phyloP scores from a whole-genome alignment of 1,140 invertebrate species.

The Drosophila chauvacae region DNA sequence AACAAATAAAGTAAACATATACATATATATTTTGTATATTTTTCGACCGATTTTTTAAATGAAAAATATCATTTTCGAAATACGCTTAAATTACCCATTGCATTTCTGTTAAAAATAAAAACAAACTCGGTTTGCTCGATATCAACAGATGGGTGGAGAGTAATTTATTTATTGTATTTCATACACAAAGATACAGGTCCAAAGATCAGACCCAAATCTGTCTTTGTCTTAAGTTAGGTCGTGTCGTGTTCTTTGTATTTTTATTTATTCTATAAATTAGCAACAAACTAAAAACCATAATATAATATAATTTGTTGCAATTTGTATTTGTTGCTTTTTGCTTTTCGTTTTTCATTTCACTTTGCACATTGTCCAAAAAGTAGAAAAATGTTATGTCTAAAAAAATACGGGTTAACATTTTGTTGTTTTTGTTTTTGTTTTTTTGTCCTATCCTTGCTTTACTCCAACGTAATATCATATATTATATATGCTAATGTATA shows the following conservation, averaged over 20 bases:
- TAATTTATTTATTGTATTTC: constrained; percentile 57
- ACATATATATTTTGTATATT: no score
- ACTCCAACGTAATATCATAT: constrained; percentile 13
- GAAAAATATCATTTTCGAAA: background rate
- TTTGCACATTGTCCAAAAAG: constrained; percentile 69
- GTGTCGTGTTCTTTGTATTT: constrained; percentile 2
- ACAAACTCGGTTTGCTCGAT: constrained; percentile 20
- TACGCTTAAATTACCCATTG: background rate
- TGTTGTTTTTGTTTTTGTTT: constrained; percentile 3
- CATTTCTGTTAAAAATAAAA: background rate
- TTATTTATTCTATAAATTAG: constrained; percentile 32
- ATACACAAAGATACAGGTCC: constrained; percentile 42
- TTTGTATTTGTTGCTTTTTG: constrained; percentile 23
- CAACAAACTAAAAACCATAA: constrained; percentile 33
- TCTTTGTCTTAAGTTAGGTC: constrained; percentile 13
- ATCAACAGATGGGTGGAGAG: constrained; percentile 49
- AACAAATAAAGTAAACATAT: no score
- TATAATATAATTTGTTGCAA: constrained; percentile 18
- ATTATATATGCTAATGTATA: constrained; percentile 19
- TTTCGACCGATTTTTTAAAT: no score
- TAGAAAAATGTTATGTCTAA: constrained; percentile 78
- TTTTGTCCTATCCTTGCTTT: constrained; percentile 22
- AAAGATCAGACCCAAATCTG: constrained; percentile 40
- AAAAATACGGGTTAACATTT: constrained; percentile 73
- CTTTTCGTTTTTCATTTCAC: constrained; percentile 2